Evolutionary conservation across 2,113 vertebrate species (phyloP).

Genomic region (Otolemur garnettii): DNA sequence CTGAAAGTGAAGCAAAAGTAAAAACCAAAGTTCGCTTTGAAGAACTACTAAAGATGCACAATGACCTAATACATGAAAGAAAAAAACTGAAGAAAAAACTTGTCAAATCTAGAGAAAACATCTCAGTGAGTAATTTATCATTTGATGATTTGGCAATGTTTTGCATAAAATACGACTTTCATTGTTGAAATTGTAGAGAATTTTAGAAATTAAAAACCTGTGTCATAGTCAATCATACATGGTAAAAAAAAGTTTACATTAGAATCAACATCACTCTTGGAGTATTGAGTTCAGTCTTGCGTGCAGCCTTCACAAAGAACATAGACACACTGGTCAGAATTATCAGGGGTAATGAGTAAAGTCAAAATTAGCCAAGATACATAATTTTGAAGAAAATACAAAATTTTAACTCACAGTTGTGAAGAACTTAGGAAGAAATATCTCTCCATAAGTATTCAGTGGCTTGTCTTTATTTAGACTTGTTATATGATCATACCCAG

Average conservation of each 20-base stretch:
- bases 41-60: slow-evolving; percentile 92
- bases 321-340: neutral
- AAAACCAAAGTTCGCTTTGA: slow-evolving; percentile 94
- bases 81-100: slow-evolving; percentile 87
- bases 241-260: slow-evolving; percentile 21
- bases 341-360: neutral
- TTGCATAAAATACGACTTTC: slow-evolving; percentile 28
- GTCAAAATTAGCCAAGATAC: neutral
- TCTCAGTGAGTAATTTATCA: slow-evolving; percentile 89
- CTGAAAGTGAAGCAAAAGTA: slow-evolving; percentile 93
- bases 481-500: neutral
- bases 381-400: neutral
- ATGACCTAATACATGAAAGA: slow-evolving; percentile 85
- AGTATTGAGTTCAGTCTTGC: neutral
- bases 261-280: neutral
- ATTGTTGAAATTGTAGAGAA: neutral
- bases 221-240: neutral
- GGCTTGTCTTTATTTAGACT: slow-evolving; percentile 4
- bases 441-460: neutral
- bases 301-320: neutral
- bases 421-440: slow-evolving; percentile 15
- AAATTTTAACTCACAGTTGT: neutral
- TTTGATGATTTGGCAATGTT: neutral
- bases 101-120: slow-evolving; percentile 86
- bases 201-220: slow-evolving; percentile 34